phyloP scores from a whole-genome alignment of 2,113 vertebrate genomes.

The Urocolius indicus region DNA sequence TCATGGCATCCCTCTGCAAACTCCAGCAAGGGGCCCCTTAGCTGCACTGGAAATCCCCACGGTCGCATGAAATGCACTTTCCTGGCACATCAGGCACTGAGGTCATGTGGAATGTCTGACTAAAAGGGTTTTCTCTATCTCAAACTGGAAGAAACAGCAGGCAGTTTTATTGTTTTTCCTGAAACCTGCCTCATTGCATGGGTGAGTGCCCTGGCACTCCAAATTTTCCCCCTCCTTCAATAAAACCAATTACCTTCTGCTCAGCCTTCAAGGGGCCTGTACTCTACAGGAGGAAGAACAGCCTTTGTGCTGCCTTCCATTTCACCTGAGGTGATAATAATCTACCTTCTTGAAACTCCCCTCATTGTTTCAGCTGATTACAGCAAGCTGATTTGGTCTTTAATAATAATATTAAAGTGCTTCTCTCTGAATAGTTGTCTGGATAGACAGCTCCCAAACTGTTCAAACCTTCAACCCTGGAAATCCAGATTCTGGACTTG shows the following conservation, averaged over 20 bases:
- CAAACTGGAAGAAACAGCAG: slow-evolving; percentile 21
- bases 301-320: not conserved
- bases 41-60: slow-evolving; percentile 6
- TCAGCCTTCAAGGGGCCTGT: not conserved
- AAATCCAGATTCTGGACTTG: not conserved
- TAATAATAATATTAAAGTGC: not conserved
- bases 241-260: not conserved
- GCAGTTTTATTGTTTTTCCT: slow-evolving; percentile 9
- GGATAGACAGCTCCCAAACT: not conserved
- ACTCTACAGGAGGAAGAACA: not conserved
- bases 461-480: not conserved
- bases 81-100: slow-evolving; percentile 34
- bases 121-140: slow-evolving; percentile 30
- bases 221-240: not conserved
- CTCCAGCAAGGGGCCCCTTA: slow-evolving; percentile 3
- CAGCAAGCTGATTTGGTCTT: not conserved
- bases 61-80: not conserved
- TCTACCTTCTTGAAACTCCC: not conserved
- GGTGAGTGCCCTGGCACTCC: not conserved
- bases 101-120: slow-evolving; percentile 36
- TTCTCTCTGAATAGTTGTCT: not conserved
- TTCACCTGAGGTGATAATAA: not conserved
- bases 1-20: not conserved
- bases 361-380: not conserved
- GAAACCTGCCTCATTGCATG: not conserved